Evolutionary conservation across 2,113 vertebrate species (phyloP).

Genomic region (Rhinoptilus africanus): DNA sequence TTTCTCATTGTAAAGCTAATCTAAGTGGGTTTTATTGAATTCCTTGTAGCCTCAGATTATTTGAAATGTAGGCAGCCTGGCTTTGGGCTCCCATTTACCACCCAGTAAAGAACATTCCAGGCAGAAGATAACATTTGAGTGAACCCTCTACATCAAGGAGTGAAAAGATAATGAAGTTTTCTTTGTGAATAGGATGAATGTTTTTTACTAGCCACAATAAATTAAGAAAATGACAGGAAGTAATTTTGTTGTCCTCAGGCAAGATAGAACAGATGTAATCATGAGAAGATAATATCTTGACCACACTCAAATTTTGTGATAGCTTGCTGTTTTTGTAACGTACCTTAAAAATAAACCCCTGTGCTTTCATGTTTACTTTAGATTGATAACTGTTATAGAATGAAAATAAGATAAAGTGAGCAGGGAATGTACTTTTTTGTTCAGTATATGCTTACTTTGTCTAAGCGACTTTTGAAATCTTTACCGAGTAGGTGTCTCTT

Average conservation of each 20-base stretch:
- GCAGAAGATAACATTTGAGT: background rate
- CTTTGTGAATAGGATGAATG: background rate
- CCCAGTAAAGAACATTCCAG: background rate
- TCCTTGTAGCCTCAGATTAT: background rate
- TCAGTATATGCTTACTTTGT: background rate
- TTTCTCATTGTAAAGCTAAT: background rate
- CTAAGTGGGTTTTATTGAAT: background rate
- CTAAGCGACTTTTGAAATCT: background rate
- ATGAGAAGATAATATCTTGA: constrained; percentile 12
- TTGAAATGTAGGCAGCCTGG: background rate
- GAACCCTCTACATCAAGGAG: background rate
- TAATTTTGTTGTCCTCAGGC: constrained; percentile 17
- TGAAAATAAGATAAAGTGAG: background rate
- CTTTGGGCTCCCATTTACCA: background rate
- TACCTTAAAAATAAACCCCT: background rate
- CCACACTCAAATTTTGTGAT: constrained; percentile 27
- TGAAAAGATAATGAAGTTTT: background rate
- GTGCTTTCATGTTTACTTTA: background rate
- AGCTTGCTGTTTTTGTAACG: background rate
- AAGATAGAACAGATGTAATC: constrained; percentile 6
- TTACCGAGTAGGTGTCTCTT: background rate
- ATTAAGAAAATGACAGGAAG: constrained; percentile 32
- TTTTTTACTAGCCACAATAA: constrained; percentile 1
- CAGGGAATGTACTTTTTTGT: background rate
- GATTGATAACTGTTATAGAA: background rate